phyloP scores from a whole-genome alignment of 92 coral and sea anemone species.

The Umimayanthus chanpuru region DNA sequence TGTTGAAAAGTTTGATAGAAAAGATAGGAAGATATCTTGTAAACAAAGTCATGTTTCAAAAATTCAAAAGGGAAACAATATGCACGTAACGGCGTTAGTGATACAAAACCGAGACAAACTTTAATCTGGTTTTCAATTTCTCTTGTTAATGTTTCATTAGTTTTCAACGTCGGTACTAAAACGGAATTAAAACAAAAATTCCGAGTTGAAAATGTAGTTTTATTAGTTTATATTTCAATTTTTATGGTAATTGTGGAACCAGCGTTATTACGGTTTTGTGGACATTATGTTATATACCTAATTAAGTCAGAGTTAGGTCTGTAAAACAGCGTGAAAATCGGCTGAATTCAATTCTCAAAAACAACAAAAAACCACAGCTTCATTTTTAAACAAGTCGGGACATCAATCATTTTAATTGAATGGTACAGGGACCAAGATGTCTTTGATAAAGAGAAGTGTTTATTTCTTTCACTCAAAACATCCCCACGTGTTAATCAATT shows the following conservation, averaged over 20 bases:
- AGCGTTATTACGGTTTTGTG: neutral
- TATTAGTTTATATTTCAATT: neutral
- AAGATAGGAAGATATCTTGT: neutral
- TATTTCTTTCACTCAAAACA: neutral
- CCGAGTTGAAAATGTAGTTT: neutral
- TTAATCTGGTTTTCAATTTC: neutral
- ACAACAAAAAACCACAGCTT: slow-evolving; percentile 2
- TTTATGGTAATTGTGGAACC: neutral
- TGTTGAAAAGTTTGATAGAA: too few relatives aligned
- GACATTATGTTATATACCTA: neutral
- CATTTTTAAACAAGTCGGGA: neutral
- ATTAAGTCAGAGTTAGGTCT: neutral
- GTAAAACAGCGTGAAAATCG: neutral
- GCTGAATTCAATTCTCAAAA: neutral
- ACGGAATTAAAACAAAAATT: neutral
- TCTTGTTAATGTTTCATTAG: neutral
- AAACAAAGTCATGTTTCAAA: neutral
- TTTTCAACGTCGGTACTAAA: neutral
- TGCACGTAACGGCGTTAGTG: neutral
- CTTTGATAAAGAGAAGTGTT: neutral
- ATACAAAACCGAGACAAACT: neutral
- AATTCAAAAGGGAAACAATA: neutral
- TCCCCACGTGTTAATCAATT: neutral
- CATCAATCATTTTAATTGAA: neutral
- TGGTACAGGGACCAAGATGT: neutral